These are phyloP conservation scores for Drosophila quadrilineata DNA, from an alignment of 1,140 invertebrate genomes.

Conservation along the genomic window DNA sequence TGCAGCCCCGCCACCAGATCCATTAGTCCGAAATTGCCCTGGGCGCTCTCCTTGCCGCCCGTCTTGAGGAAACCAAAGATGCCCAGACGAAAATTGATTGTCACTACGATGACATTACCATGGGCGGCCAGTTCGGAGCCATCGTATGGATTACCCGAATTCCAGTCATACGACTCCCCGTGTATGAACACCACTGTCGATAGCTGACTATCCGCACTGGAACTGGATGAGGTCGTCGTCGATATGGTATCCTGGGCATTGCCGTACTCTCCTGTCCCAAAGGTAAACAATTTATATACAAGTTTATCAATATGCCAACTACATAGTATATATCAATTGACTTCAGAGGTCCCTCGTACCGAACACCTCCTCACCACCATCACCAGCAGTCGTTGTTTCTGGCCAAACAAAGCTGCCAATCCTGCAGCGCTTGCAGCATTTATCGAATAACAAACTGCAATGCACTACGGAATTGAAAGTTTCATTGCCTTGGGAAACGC, in stretches of 20 bases:
- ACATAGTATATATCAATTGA: background rate
- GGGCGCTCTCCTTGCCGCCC: constrained; percentile 90
- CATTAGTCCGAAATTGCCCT: constrained; percentile 97
- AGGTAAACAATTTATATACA: background rate
- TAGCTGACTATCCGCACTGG: constrained; percentile 64
- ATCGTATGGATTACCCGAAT: constrained; percentile 96
- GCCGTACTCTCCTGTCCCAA: constrained; percentile 27
- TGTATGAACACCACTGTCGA: constrained; percentile 95
- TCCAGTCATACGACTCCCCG: constrained; percentile 97
- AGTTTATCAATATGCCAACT: background rate
- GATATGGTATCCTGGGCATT: constrained; percentile 16
- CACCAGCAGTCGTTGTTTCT: constrained; percentile 1
- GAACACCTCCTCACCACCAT: background rate
- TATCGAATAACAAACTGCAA: constrained; percentile 89
- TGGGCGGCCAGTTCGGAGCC: constrained; percentile 94
- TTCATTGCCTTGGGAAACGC: constrained; percentile 50
- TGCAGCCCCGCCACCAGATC: constrained; percentile 96
- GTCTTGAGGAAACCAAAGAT: constrained; percentile 97
- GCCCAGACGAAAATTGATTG: constrained; percentile 98
- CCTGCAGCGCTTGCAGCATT: constrained; percentile 94
- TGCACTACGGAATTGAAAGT: constrained; percentile 96
- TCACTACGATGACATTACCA: constrained; percentile 96
- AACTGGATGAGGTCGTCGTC: background rate
- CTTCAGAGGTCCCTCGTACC: background rate
- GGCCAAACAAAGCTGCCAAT: constrained; percentile 84